Evolutionary conservation across 2,888 invertebrate genomes (phyloP), one percentile per base, ranked within the genome.

Genomic region (Torymus texanus): DNA sequence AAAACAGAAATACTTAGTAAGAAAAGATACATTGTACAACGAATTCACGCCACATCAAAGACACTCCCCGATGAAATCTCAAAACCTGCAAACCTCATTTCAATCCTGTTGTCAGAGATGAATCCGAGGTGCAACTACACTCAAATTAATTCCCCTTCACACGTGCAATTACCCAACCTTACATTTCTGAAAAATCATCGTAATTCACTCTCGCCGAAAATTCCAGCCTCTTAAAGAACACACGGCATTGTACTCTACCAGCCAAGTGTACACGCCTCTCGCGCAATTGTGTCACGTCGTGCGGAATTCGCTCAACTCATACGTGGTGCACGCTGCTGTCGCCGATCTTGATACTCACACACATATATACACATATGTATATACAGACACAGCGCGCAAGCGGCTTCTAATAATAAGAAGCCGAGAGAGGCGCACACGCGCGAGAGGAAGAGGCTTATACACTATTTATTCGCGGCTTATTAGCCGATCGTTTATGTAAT

Each of bases 381-480:
- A 29, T 5, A 29, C 5, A 29, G 4, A 29, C 4, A n/a, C n/a
- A n/a, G 5, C 29, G 8, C 41, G 41, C 5, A 10, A 24, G 29
- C 72, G 16, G 2, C 14, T 65, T 61, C 66, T 78, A 62, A 73
- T 72, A 78, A 78, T 61, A 66, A 72, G 66, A 51, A 3, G 70
- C 21, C 55, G 18, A 58, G 56, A 56, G 53, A 24, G 29, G 51
- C 2, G 16, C 1, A 16, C 12, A 29, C 50, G 53, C n/a, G 16
- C 51, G 14, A 14, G 4, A n/a, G 12, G 13, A n/a, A n/a, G 12
- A 3, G 2, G 63, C 55, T 41, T 41, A 41, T 14, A 70, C 62
- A 53, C 12, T 56, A 14, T 65, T 51, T 41, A 41, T 41, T 70
- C 55, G 5, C 2, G n/a, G 67, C 12, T 61, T 75, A 67, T 67